These are phyloP conservation scores for Paramuricea clavata DNA, from an alignment of 92 coral and sea anemone species.

Conservation along the genomic window DNA sequence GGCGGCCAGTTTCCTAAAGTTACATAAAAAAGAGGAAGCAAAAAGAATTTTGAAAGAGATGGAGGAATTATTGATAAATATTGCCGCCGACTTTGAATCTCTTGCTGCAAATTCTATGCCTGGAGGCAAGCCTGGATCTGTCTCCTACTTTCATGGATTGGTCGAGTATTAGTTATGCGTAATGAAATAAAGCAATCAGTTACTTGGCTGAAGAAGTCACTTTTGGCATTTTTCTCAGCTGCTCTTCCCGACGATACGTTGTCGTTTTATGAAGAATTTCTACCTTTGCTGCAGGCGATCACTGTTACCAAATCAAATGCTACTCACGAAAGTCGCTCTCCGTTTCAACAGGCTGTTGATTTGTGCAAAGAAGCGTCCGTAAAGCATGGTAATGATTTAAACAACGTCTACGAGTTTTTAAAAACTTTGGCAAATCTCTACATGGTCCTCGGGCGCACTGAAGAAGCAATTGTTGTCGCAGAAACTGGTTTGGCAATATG, in stretches of 20 bases:
- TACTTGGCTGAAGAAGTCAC: neutral
- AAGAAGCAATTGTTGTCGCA: neutral
- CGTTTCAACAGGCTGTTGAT: too few relatives aligned
- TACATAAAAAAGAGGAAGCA: neutral
- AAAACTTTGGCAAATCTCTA: too few relatives aligned
- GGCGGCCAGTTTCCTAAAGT: neutral
- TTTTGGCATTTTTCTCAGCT: too few relatives aligned
- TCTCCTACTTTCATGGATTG: conserved; percentile 28
- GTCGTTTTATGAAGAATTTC: conserved; percentile 3
- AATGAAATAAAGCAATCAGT: neutral
- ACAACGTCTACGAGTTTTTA: too few relatives aligned
- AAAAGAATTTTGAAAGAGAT: conserved; percentile 1
- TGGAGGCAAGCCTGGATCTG: neutral
- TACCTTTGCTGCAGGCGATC: conserved; percentile 16
- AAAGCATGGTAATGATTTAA: too few relatives aligned
- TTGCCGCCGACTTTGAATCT: neutral
- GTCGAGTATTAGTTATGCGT: too few relatives aligned
- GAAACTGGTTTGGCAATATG: conserved; percentile 8
- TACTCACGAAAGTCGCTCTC: too few relatives aligned
- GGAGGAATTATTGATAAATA: conserved; percentile 15
- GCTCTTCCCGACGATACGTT: neutral
- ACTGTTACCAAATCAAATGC: neutral
- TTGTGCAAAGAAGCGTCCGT: neutral
- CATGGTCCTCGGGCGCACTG: too few relatives aligned
- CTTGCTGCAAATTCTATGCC: neutral